A percentile compares a stretch with the other conserved stretches of the same genome.
Evolutionary conservation across 2,888 invertebrate genomes (phyloP).

Genomic region (Apomyelois bistriatella): DNA sequence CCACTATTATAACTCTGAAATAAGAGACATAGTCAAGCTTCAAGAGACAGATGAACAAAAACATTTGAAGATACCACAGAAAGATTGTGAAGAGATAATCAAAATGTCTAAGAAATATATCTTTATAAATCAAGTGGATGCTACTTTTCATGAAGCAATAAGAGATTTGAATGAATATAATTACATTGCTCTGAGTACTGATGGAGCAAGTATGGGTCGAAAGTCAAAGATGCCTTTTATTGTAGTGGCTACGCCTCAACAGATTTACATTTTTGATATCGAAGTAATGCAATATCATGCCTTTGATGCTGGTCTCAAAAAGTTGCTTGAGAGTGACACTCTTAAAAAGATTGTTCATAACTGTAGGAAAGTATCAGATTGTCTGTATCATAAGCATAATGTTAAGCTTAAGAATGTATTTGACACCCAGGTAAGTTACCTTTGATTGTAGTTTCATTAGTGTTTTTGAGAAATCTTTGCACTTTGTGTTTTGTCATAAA

Average conservation of each 20-base stretch:
- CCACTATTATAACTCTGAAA: slow-evolving; percentile 66
- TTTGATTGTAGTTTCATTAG: neutral
- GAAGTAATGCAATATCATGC: slow-evolving; percentile 72
- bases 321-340: slow-evolving; percentile 60
- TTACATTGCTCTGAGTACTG: slow-evolving; percentile 62
- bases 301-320: slow-evolving; percentile 71
- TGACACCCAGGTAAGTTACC: slow-evolving; percentile 75
- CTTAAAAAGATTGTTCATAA: slow-evolving; percentile 81
- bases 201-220: slow-evolving; percentile 71
- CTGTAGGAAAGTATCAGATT: slow-evolving; percentile 78
- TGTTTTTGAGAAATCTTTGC: too few relatives aligned
- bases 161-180: slow-evolving; percentile 54
- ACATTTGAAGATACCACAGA: slow-evolving; percentile 60
- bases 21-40: slow-evolving; percentile 62
- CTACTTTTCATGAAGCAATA: slow-evolving; percentile 60
- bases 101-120: slow-evolving; percentile 63
- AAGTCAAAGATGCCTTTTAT: slow-evolving; percentile 73
- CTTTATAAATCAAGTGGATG: slow-evolving; percentile 72
- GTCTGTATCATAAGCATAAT: slow-evolving; percentile 79
- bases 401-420: slow-evolving; percentile 79
- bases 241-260: slow-evolving; percentile 61
- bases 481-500: neutral
- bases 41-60: slow-evolving; percentile 49
- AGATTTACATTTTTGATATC: slow-evolving; percentile 73
- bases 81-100: slow-evolving; percentile 64